Base-by-base conservation (phyloP, 2,888 invertebrate species). In the Zeuzera pyrina region DNA sequence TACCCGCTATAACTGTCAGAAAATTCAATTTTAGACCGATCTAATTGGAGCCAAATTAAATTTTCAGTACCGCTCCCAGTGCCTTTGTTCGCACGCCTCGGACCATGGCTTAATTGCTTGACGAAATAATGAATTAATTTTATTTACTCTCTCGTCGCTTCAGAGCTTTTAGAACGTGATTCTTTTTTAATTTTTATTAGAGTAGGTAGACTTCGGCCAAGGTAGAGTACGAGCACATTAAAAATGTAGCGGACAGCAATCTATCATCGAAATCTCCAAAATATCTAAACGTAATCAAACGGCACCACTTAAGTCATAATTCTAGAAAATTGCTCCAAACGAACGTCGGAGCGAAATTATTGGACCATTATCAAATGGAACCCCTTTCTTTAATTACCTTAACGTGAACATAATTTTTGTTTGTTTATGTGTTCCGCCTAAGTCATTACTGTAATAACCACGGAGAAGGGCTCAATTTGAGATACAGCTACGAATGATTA, bases 381-480 rank as follows among this genome's bases (percentile, higher is more conserved):
- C 72, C 78, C 77, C 72, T 79, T 81, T 74, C 77, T 74, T 79
- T 81, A 79, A 81, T 81, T 81, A 77, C 70, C 67, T 62, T 56
- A 50, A 61, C 49, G 66, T 72, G 57, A 50, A 61, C 49, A 66
- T 72, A 70, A 74, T 73, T 63, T 76, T 72, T 76, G 78, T 79
- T 73, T 72, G 71, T 72, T 77, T 76, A 67, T 68, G 54, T 54
- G 63, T 58, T 59, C 63, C 64, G 64, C 58, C 60, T 56, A 49
- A 58, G 61, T 67, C 61, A 73, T 78, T 81, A 77, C 58, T 52
- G 53, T 76, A 76, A 78, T 78, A 65, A 67, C 61, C 43, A 57
- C 54, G 52, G 13, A 52, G 54, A 48, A 57, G 58, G 60, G 66
- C 57, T 60, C 66, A 60, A 68, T 72, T 69, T 66, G 52, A 57